Base-by-base conservation (phyloP, 1,140 invertebrate genomes). In the Drosophila bipectinata region DNA sequence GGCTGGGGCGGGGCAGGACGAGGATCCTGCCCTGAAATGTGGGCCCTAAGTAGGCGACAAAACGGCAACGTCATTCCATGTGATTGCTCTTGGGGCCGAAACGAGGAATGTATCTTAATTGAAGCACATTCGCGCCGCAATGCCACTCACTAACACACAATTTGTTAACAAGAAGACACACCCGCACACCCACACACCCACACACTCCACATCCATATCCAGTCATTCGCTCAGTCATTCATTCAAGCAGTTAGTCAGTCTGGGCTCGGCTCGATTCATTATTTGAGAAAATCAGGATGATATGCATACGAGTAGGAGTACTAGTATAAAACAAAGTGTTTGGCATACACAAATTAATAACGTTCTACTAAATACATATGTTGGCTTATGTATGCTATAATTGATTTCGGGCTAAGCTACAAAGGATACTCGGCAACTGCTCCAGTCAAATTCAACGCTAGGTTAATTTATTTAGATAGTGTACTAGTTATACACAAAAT, bases 271-370 rank as follows among this genome's bases (percentile, higher is more conserved):
- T 44, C 28, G 47, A 28, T 28, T 30, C n/a, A 18, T 39, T 69
- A 39, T 68, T 71, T 71, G 66, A 28, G 52, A 52, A 71, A 57
- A 57, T 57, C 69, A 55, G 37, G 58, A 39, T 73, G 51, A 15
- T 45, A 44, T 44, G 41, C 15, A 44, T 37, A 37, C 9, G 21
- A 48, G 21, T 61, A 24, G 30, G 44, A 73, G 49, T 49, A 28
- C 26, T 28, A 18, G 18, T 18, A 28, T 28, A 54, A 74, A 75
- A 58, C 72, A 75, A 75, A 75, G 71, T 75, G 60, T 75, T 75
- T 77, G 67, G 81, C 81, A 84, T 66, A 81, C 67, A 71, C 73
- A 87, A 67, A 87, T 75, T 75, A 75, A 81, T 75, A 77, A 87
- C 77, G 71, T 75, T 75, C 57, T 77, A 74, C 72, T 77, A 75